A percentile compares a stretch with the other conserved stretches of the same genome.
Evolutionary conservation across 2,797 vertebrate species (phyloP).

Genomic region (Gallirallus australis): DNA sequence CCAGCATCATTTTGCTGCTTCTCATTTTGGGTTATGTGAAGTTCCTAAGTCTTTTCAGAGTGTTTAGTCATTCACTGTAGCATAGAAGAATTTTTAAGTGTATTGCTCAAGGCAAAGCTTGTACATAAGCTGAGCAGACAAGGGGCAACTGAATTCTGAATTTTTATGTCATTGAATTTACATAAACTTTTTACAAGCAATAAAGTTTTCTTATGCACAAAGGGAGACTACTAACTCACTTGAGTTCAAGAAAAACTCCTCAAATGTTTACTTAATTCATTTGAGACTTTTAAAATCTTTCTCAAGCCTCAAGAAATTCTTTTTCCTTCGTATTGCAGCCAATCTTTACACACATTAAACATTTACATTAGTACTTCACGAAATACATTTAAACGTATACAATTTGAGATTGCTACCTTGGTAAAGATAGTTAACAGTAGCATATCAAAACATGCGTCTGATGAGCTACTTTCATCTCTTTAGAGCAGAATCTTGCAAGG

Average conservation of each 20-base stretch:
- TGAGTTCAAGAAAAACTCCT: neutral
- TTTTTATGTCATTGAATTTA: neutral
- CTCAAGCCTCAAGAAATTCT: neutral
- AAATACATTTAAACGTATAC: constrained; percentile 1
- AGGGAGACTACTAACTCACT: neutral
- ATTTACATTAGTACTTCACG: neutral
- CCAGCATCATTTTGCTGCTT: neutral
- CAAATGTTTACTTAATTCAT: neutral
- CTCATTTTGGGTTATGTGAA: neutral
- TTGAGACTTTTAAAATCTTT: neutral
- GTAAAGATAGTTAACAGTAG: neutral
- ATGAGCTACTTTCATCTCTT: neutral
- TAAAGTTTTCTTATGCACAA: neutral
- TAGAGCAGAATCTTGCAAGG: constrained; percentile 12
- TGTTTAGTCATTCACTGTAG: neutral
- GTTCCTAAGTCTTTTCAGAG: neutral
- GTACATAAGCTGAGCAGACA: neutral
- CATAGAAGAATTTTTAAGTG: neutral
- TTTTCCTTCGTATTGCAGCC: neutral
- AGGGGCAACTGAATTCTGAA: neutral
- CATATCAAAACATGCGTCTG: neutral
- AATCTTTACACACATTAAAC: neutral
- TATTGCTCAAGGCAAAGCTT: neutral
- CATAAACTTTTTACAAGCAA: constrained; percentile 17
- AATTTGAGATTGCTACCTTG: neutral